Conservation (phyloP, 2,113 vertebrate genomes). For the Oryzias curvinotus region DNA sequence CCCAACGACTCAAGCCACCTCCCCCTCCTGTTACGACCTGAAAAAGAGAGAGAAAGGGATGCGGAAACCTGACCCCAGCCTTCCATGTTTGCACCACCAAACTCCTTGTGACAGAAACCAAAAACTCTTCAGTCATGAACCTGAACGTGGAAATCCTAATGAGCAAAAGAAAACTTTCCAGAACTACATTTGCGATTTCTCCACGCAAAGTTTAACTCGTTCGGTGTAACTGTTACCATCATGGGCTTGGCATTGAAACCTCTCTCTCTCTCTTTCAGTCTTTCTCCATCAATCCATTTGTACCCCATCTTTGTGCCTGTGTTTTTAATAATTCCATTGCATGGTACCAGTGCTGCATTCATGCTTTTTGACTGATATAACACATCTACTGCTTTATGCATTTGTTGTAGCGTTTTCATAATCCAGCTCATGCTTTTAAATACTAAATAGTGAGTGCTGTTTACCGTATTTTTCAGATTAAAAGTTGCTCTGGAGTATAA, state of each 20-base stretch:
- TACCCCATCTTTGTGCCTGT: conserved; percentile 59
- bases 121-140: conserved; percentile 20
- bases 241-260: conserved; percentile 67
- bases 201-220: conserved; percentile 57
- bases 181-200: conserved; percentile 46
- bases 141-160: conserved; percentile 38
- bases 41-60: conserved; percentile 75
- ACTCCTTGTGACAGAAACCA: conserved; percentile 21
- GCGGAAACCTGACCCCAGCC: conserved; percentile 42
- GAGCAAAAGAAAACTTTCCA: conserved; percentile 36
- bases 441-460: conserved; percentile 21
- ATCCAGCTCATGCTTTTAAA: conserved; percentile 23
- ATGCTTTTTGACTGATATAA: conserved; percentile 52
- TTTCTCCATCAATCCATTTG: conserved; percentile 68
- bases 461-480: no score
- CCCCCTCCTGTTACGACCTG: conserved; percentile 36
- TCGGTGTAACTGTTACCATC: conserved; percentile 58
- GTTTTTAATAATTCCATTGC: conserved; percentile 65
- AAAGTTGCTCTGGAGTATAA: no score
- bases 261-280: conserved; percentile 72
- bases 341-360: conserved; percentile 60
- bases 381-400: conserved; percentile 52
- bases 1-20: conserved; percentile 49
- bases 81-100: conserved; percentile 21
- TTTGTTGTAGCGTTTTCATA: conserved; percentile 28